Percentiles rank a stretch among this genome's conserved stretches.
These are phyloP conservation scores for Mormyrus lacerda DNA, from an alignment of 2,113 vertebrate species.

Conservation along the genomic window DNA sequence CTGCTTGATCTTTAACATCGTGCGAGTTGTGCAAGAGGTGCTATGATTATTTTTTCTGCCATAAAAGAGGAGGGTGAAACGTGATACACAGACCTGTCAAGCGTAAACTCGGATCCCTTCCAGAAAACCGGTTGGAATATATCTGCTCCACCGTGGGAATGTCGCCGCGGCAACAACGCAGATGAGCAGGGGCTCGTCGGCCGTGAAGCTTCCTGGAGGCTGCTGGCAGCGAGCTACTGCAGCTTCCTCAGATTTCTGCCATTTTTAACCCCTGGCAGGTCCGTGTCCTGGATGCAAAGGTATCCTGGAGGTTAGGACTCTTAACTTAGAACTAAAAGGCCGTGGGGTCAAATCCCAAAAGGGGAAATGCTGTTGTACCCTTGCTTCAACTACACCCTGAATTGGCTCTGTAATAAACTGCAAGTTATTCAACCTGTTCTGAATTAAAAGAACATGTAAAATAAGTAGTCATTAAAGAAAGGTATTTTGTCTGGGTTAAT, in stretches of 20 bases:
- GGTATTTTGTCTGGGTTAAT: not conserved
- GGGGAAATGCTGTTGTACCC: not conserved
- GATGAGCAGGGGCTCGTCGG: not conserved
- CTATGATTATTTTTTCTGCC: not conserved
- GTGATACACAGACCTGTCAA: not conserved
- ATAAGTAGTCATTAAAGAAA: not conserved
- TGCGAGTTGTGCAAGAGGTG: not conserved
- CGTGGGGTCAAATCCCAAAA: not conserved
- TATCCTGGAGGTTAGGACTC: not conserved
- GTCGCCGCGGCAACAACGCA: not conserved
- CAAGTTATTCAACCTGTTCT: not conserved
- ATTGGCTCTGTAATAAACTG: not conserved
- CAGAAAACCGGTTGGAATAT: conserved; percentile 5
- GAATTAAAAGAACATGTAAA: not conserved
- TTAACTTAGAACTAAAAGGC: not conserved
- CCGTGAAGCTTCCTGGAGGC: not conserved
- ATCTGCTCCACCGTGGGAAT: conserved; percentile 2
- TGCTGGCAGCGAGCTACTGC: not conserved
- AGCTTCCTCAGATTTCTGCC: not conserved
- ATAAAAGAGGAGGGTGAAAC: not conserved
- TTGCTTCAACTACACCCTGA: not conserved
- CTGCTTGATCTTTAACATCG: not conserved
- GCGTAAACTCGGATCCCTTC: not conserved
- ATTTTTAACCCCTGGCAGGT: not conserved
- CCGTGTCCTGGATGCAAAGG: not conserved